A percentile compares a stretch with the other conserved stretches of the same genome.
Conservation (phyloP, 2,113 vertebrate species). For the Apus apus region DNA sequence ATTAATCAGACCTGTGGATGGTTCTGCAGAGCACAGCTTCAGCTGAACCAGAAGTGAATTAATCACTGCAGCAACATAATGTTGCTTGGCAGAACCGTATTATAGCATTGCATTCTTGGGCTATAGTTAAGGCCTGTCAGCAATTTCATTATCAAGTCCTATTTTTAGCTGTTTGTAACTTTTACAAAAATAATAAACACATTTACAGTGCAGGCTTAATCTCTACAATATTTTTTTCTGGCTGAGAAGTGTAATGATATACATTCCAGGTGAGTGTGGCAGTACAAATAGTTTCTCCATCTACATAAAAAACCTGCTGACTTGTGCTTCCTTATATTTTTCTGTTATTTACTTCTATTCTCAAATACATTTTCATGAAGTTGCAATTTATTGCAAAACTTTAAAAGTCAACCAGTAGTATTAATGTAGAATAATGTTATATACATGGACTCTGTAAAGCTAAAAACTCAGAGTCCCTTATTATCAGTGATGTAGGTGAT, state of each 20-base stretch:
- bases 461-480: background rate
- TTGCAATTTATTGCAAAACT: background rate
- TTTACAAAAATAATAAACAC: constrained; percentile 29
- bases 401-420: background rate
- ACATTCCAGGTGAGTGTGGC: background rate
- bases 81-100: background rate
- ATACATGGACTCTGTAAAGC: background rate
- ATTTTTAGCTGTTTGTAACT: constrained; percentile 32
- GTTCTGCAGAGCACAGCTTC: constrained; percentile 9
- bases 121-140: constrained; percentile 35
- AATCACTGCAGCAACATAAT: constrained; percentile 30
- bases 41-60: constrained; percentile 31
- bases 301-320: constrained; percentile 33
- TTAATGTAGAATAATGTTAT: background rate
- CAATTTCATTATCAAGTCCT: constrained; percentile 43
- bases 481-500: background rate
- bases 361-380: constrained; percentile 8
- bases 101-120: background rate
- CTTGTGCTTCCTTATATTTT: background rate
- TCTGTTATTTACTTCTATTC: constrained; percentile 1
- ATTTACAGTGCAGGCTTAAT: constrained; percentile 8
- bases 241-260: background rate
- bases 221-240: background rate
- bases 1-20: background rate
- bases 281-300: background rate